Percentiles rank a stretch among this genome's conserved stretches.
Conservation (phyloP, 2,113 vertebrate genomes). For the Rynchops niger region DNA sequence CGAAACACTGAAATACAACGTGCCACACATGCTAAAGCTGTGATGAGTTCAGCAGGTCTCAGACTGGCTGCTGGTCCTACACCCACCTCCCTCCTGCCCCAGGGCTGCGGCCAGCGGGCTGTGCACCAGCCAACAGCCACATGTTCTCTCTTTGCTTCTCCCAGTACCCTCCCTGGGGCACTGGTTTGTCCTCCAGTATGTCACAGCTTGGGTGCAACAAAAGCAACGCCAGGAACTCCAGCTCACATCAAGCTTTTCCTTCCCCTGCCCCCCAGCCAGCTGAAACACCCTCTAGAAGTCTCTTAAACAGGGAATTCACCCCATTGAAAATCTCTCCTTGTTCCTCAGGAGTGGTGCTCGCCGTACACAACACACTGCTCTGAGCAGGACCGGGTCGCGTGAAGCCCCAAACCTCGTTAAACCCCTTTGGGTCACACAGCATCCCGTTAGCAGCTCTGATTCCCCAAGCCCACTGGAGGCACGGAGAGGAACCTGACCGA, state of each 20-base stretch:
- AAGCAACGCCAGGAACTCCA: not conserved
- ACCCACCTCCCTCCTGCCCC: not conserved
- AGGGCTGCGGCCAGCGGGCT: not conserved
- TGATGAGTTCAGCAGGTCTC: not conserved
- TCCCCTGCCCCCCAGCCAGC: not conserved
- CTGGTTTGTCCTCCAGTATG: not conserved
- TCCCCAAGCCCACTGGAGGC: not conserved
- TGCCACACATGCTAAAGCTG: not conserved
- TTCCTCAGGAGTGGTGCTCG: not conserved
- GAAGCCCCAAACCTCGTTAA: not conserved
- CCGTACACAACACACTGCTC: not conserved
- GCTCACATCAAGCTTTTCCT: not conserved
- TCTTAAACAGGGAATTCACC: not conserved
- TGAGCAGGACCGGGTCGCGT: fast-evolving
- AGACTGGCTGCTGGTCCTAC: not conserved
- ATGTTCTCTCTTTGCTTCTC: not conserved
- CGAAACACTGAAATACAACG: fast-evolving
- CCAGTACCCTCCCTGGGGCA: not conserved
- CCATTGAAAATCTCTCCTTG: not conserved
- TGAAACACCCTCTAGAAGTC: not conserved
- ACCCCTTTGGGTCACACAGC: not conserved
- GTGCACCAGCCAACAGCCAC: not conserved
- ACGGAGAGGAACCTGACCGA: not conserved
- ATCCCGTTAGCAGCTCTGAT: not conserved
- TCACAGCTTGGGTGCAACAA: not conserved